Evolutionary conservation across 2,888 invertebrate species (phyloP), one percentile per base, ranked within the genome.

Genomic region (Pristionchus maxplancki): DNA sequence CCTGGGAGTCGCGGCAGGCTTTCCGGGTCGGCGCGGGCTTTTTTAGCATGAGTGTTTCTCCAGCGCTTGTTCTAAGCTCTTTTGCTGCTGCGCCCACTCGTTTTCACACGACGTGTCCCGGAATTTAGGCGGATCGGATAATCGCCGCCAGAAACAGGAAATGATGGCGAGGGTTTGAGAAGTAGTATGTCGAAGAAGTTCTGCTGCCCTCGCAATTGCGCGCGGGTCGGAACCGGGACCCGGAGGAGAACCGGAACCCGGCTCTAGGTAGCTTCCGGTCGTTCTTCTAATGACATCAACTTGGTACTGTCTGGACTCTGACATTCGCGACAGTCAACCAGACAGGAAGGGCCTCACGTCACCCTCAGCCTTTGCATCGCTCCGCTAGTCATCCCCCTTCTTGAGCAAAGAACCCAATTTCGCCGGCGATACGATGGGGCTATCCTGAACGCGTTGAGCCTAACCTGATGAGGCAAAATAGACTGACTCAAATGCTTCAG

Each of bases 391-490:
- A 71, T 20, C 71, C 31, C 37, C 37, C 24, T 40, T 37, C 37
- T 31, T 71, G 9, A 71, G 71, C 71, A 37, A 67, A 67, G 64
- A 67, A 71, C 71, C 37, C 71, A 71, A 71, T 71, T 71, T 71
- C 71, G 71, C 71, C 34, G 37, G n/a, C 58, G 20, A 58, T 34
- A 37, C 15, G 37, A 44, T 9, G 37, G 71, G 37, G 37, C 37
- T 37, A 37, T 20, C 37, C 71, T 71, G 71, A 71, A 71, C 71
- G 37, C 34, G 24, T 6, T 3, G 58, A 8, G 5, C 58, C 34
- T 37, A 37, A 71, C 71, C 37, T 31, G n/a, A n/a, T n/a, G 58
- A 17, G 0, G 6, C 58, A 31, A 71, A 71, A 71, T 71, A 28
- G 62, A 28, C 71, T 64, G 6, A 28, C 11, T 17, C 24, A 58